A percentile compares a stretch with the other conserved stretches of the same genome.
These are phyloP conservation scores for Galeruca laticollis DNA, from an alignment of 2,888 invertebrate genomes.

Conservation along the genomic window DNA sequence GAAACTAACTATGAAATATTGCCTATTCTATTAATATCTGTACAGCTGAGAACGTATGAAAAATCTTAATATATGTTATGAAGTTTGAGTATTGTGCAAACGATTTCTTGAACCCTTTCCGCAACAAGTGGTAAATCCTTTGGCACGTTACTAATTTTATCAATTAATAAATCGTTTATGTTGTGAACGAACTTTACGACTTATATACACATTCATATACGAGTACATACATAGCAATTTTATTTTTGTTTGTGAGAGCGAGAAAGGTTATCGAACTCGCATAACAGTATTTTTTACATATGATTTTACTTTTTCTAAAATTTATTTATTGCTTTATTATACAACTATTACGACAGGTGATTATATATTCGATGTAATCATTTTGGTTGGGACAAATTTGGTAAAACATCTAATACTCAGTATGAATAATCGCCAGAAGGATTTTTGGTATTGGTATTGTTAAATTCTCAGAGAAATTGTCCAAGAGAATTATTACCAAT, in stretches of 20 bases:
- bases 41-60: too few species aligned
- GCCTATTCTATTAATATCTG: too few species aligned
- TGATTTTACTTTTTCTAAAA: conserved; percentile 30
- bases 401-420: too few species aligned
- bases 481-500: too few species aligned
- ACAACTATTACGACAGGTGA: conserved; percentile 5
- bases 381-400: too few species aligned
- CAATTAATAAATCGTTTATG: conserved; percentile 24
- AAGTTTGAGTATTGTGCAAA: background rate
- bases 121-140: background rate
- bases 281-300: conserved; percentile 31
- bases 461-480: too few species aligned
- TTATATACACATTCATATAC: conserved; percentile 6
- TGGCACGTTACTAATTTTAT: conserved; percentile 13
- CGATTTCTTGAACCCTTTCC: background rate
- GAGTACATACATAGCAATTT: conserved; percentile 17
- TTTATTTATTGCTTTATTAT: conserved; percentile 28
- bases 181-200: background rate
- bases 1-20: too few species aligned
- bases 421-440: too few species aligned
- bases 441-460: too few species aligned
- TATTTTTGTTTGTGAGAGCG: conserved; percentile 35
- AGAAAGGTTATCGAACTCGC: conserved; percentile 33
- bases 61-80: too few species aligned
- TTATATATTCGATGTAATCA: background rate